These are phyloP conservation scores for Carcinoscorpius rotundicauda DNA, from an alignment of 1,140 invertebrate species.

Conservation along the genomic window DNA sequence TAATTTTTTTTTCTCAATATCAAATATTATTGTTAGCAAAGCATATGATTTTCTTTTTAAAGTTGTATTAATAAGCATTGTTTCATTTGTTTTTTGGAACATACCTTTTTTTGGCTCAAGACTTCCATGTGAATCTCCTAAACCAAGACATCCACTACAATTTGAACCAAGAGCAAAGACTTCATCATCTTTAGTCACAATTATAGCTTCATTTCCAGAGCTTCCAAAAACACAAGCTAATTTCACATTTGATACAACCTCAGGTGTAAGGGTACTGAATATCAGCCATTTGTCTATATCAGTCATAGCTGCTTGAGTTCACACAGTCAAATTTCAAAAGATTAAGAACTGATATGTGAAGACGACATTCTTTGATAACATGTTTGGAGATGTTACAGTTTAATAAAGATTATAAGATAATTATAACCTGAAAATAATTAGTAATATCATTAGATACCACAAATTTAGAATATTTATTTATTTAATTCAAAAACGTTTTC, in stretches of 20 bases:
- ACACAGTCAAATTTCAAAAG: no score
- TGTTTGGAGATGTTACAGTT: no score
- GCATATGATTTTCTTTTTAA: no score
- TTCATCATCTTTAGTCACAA: slow-evolving; percentile 47
- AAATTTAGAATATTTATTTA: no score
- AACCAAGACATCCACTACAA: slow-evolving; percentile 45
- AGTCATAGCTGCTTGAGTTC: background rate
- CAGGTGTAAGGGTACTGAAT: slow-evolving; percentile 43
- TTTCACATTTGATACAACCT: slow-evolving; percentile 41
- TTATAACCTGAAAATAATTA: no score
- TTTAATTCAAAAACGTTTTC: no score
- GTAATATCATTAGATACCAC: no score
- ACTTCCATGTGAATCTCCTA: slow-evolving; percentile 43
- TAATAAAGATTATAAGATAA: no score
- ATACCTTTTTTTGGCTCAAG: slow-evolving; percentile 41
- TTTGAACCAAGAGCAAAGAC: slow-evolving; percentile 50
- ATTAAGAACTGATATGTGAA: no score
- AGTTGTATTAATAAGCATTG: background rate
- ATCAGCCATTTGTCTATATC: slow-evolving; percentile 49
- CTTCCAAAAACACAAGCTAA: slow-evolving; percentile 49
- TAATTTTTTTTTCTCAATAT: no score
- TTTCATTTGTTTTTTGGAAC: slow-evolving; percentile 4
- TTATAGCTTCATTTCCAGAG: slow-evolving; percentile 49
- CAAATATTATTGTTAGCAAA: no score
- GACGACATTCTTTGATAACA: no score